Base-by-base conservation (phyloP, 2,888 invertebrate species). In the Theretra japonica region DNA sequence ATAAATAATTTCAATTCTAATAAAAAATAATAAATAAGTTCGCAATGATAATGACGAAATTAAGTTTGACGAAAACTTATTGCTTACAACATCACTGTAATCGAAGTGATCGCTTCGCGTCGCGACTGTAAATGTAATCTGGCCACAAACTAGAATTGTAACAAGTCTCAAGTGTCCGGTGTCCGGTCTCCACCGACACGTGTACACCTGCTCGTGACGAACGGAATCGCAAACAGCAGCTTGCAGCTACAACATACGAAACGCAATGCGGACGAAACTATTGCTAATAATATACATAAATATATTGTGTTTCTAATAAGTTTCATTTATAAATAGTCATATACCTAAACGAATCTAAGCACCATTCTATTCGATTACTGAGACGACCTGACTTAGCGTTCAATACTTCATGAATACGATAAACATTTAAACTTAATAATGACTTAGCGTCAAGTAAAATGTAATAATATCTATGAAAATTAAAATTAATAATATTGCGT, bases 311-410 rank as follows among this genome's bases (percentile, higher is more conserved):
- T 85, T 87, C 84, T 82, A 85, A 88, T 85, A 86, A 82, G 77
- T 85, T 85, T 82, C 82, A 80, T 86, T 85, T 90, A 90, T 89
- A 90, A 89, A 89, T 90, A 90, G 85, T 89, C 88, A 90, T 83
- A 82, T 80, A 65, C 41, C 89, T 93, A 92, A 90, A 86, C 84
- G 90, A 92, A 91, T 91, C 92, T 93, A 94, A 94, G 94, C 94
- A 94, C 94, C 94, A 93, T 93, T 94, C 92, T 94, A 94, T 94
- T 94, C 94, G 93, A 93, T 94, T 87, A 89, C 90, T 87, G 90
- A 91, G 90, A 89, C 86, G 78, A 82, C 82, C 87, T 90, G 92
- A 94, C 92, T 92, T 90, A 93, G 89, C 90, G 86, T 88, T 90
- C 87, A 91, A 92, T 92, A 93, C 90, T 91, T 85, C 88, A 83